A percentile compares a stretch with the other conserved stretches of the same genome.
phyloP scores from a whole-genome alignment of 2,888 invertebrate genomes.

The Merodon equestris region DNA sequence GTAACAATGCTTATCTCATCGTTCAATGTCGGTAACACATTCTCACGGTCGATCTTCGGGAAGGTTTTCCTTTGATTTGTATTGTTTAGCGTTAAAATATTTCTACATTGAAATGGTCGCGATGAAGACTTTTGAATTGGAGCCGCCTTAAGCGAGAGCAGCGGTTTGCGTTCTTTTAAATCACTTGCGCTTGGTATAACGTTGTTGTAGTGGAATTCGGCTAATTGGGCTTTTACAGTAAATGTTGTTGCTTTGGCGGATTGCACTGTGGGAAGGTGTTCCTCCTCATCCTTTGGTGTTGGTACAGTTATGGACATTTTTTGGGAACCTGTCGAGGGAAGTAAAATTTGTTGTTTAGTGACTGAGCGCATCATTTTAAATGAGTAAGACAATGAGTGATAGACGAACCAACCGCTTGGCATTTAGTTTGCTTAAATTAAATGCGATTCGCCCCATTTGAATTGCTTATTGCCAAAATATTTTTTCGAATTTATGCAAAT shows the following conservation, averaged over 20 bases:
- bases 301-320: conserved; percentile 78
- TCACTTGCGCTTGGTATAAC: conserved; percentile 41
- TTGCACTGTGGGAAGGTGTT: conserved; percentile 74
- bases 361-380: no score
- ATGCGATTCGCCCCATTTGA: no score
- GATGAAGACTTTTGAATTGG: conserved; percentile 21
- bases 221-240: conserved; percentile 28
- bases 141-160: conserved; percentile 44
- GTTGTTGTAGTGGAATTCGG: conserved; percentile 17
- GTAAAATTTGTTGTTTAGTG: no score
- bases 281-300: conserved; percentile 75
- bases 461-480: no score
- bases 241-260: conserved; percentile 33
- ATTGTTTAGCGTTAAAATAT: conserved; percentile 56
- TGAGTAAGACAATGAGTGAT: no score
- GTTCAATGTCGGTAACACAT: conserved; percentile 13
- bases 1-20: conserved; percentile 64
- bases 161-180: conserved; percentile 50
- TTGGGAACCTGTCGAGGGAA: conserved; percentile 70
- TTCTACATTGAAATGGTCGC: conserved; percentile 56
- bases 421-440: no score
- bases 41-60: conserved; percentile 11
- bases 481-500: no score
- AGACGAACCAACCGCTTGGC: no score
- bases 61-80: conserved; percentile 45